phyloP scores from a whole-genome alignment of 2,797 vertebrate genomes.

The Erethizon dorsatum region DNA sequence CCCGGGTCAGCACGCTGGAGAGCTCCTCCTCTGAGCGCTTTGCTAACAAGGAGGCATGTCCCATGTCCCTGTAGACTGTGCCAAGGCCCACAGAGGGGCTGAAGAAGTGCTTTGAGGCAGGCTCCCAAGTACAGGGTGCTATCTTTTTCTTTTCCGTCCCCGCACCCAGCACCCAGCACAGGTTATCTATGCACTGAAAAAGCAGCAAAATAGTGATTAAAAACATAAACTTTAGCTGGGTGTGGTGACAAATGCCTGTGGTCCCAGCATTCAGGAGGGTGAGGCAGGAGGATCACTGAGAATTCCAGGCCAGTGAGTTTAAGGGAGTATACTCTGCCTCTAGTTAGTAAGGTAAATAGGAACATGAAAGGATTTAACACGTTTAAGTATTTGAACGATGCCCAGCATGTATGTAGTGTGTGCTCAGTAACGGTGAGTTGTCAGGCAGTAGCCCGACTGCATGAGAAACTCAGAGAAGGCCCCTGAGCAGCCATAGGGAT shows the following conservation, averaged over 20 bases:
- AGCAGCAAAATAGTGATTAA: not conserved
- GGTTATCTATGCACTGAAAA: not conserved
- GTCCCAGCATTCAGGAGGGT: not conserved
- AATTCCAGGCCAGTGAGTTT: no score
- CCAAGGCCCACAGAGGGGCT: not conserved
- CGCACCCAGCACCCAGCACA: not conserved
- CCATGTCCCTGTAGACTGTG: not conserved
- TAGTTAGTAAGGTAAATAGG: not conserved
- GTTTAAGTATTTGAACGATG: not conserved
- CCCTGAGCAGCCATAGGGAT: not conserved
- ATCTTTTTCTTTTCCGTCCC: not conserved
- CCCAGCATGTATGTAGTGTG: not conserved
- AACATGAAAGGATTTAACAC: not conserved
- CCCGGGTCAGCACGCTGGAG: slow-evolving; percentile 62
- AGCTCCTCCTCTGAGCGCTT: not conserved
- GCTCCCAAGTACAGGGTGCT: not conserved
- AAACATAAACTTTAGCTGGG: not conserved
- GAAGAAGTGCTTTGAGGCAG: not conserved
- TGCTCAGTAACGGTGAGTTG: not conserved
- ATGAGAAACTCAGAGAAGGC: slow-evolving; percentile 18
- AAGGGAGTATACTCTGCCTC: no score
- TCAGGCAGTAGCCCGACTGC: not conserved
- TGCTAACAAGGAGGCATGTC: no score
- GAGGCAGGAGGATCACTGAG: not conserved
- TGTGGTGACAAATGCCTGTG: not conserved